A percentile compares a stretch with the other conserved stretches of the same genome.
Conservation (phyloP, 2,888 invertebrate genomes). For the Diabrotica balteata region DNA sequence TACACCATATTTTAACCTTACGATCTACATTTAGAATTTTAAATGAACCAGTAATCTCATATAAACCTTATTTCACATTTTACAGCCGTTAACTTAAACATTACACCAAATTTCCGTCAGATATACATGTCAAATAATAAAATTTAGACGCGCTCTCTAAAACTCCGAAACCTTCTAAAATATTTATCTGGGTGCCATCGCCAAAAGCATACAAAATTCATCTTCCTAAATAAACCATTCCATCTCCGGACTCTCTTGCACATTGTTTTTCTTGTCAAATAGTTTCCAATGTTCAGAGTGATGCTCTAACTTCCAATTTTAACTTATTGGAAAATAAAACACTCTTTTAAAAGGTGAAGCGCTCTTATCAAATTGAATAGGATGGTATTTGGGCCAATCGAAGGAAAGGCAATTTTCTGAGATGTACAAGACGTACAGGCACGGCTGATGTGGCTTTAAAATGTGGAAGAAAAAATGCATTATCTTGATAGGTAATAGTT, state of each 20-base stretch:
- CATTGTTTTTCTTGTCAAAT: slow-evolving; percentile 11
- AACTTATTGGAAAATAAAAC: slow-evolving; percentile 4
- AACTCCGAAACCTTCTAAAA: slow-evolving; percentile 10
- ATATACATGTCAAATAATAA: not conserved
- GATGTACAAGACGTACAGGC: no score
- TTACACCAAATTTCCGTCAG: not conserved
- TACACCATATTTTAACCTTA: no score
- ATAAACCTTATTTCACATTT: no score
- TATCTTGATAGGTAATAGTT: no score
- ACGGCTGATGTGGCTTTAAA: no score
- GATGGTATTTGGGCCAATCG: not conserved
- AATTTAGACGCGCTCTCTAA: not conserved
- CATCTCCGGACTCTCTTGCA: no score
- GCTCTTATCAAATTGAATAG: not conserved
- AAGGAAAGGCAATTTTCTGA: no score
- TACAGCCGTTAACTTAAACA: not conserved
- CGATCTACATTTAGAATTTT: no score
- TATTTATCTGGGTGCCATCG: not conserved
- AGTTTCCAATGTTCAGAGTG: slow-evolving; percentile 4
- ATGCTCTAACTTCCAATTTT: not conserved
- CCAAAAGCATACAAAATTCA: slow-evolving; percentile 16
- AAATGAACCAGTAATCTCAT: no score
- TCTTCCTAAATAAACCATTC: slow-evolving; percentile 7
- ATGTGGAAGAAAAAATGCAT: no score
- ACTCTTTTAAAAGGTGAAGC: slow-evolving; percentile 1